Evolutionary conservation across 2,113 vertebrate species (phyloP).

Genomic region (Podiceps cristatus): DNA sequence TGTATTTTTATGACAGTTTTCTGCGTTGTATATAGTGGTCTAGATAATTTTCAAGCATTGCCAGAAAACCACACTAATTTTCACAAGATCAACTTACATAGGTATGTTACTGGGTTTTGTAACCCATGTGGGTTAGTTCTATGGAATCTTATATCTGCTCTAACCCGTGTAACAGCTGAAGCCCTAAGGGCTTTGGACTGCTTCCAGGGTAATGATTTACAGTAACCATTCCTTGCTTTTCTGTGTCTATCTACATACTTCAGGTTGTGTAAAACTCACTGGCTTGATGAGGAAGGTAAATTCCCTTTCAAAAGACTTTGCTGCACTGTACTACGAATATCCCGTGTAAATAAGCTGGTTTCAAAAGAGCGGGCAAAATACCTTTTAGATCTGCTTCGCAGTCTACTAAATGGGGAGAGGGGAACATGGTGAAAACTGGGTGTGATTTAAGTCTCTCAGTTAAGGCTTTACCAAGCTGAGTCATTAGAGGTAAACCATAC

Average conservation of each 20-base stretch:
- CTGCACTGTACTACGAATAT: background rate
- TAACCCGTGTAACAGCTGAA: constrained; percentile 16
- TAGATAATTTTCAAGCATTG: background rate
- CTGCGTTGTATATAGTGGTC: background rate
- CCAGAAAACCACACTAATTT: background rate
- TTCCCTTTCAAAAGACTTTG: constrained; percentile 25
- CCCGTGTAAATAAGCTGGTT: background rate
- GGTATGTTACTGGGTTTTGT: background rate
- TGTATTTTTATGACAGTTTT: background rate
- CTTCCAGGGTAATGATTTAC: constrained; percentile 22
- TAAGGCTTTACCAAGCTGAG: background rate
- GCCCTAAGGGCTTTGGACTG: background rate
- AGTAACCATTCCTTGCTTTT: background rate
- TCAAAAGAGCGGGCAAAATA: background rate
- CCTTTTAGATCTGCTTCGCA: background rate
- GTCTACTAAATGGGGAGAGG: background rate
- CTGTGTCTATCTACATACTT: background rate
- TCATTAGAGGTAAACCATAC: background rate
- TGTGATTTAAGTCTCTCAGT: background rate
- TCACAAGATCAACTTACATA: background rate
- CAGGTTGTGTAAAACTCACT: constrained; percentile 1
- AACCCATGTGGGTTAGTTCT: background rate
- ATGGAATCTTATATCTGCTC: background rate
- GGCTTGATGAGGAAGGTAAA: background rate
- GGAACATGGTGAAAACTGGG: background rate